Evolutionary conservation across 2,113 vertebrate genomes (phyloP).

Genomic region (Macroglossus sobrinus): DNA sequence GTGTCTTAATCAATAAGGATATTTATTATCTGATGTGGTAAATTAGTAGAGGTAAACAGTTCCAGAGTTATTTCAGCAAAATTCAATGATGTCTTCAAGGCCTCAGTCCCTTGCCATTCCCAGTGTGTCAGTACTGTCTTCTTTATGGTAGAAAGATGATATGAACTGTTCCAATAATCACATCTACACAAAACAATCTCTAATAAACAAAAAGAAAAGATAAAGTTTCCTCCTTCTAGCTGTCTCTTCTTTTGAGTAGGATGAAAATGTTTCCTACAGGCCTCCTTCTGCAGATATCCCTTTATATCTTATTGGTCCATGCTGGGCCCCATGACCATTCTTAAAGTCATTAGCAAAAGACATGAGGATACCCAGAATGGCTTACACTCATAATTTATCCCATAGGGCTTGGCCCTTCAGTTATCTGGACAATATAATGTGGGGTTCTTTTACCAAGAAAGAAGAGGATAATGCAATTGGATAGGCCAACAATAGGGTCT

Average conservation of each 20-base stretch:
- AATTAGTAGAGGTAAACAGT: background rate
- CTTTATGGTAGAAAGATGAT: background rate
- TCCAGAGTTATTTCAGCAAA: background rate
- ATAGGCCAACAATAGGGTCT: background rate
- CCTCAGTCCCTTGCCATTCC: background rate
- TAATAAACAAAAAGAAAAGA: background rate
- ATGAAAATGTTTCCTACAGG: background rate
- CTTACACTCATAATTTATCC: background rate
- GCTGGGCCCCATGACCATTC: background rate
- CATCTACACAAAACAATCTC: background rate
- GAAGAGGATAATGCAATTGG: background rate
- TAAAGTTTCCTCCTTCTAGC: background rate
- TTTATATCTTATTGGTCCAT: background rate
- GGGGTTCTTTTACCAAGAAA: background rate
- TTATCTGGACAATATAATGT: background rate
- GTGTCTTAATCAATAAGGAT: background rate
- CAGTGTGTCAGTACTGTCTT: background rate
- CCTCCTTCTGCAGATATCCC: background rate
- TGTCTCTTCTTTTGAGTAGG: background rate
- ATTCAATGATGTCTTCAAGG: background rate
- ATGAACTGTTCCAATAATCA: background rate
- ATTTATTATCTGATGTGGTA: background rate
- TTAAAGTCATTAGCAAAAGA: background rate
- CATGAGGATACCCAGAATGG: background rate
- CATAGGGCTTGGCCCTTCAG: background rate